Conservation (phyloP, 2,113 vertebrate genomes). For the Guaruba guarouba region DNA sequence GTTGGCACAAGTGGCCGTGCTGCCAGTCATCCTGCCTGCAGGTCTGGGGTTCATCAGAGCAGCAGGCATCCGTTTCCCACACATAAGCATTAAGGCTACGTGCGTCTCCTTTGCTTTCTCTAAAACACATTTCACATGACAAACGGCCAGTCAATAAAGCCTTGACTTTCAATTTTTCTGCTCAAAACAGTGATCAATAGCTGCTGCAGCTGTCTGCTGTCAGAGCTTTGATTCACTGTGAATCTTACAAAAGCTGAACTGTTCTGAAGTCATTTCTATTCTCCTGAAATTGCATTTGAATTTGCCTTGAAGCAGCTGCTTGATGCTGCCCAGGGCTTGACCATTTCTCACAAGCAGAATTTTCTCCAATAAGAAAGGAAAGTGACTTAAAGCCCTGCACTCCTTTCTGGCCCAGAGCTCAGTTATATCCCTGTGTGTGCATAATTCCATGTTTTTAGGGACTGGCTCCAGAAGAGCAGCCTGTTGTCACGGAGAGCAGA, state of each 20-base stretch:
- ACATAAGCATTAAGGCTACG: not conserved
- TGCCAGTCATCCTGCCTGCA: not conserved
- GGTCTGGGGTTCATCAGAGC: not conserved
- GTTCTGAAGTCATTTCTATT: not conserved
- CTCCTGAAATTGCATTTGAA: not conserved
- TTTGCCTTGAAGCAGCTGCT: not conserved
- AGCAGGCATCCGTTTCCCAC: not conserved
- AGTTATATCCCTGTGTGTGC: not conserved
- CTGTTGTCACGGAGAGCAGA: not conserved
- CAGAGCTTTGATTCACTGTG: conserved; percentile 7
- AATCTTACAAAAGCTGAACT: not conserved
- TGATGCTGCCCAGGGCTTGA: not conserved
- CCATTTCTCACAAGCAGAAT: not conserved
- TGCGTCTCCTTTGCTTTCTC: not conserved
- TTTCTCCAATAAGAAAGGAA: not conserved
- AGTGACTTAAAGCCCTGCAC: not conserved
- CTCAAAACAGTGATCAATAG: not conserved
- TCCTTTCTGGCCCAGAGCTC: not conserved
- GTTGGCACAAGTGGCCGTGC: not conserved
- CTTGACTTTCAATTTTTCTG: not conserved
- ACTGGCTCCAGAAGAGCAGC: not conserved
- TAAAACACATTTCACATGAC: not conserved
- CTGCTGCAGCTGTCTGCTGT: not conserved
- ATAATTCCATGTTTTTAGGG: not conserved
- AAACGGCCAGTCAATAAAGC: not conserved